These are phyloP conservation scores for Leptodactylus fuscus DNA, from an alignment of 2,113 vertebrate genomes.

Conservation along the genomic window DNA sequence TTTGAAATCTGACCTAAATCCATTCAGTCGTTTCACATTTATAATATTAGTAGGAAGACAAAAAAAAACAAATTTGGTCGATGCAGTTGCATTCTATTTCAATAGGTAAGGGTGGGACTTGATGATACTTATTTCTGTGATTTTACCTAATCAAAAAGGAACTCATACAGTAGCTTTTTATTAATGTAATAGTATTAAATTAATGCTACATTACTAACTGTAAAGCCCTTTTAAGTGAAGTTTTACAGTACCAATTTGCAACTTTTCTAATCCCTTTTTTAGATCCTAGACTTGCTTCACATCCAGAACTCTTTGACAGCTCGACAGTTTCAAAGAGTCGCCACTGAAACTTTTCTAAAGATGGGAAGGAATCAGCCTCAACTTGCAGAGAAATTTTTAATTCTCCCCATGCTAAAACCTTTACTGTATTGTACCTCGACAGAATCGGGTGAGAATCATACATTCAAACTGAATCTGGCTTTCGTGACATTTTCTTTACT, in stretches of 20 bases:
- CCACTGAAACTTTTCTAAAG: slow-evolving; percentile 78
- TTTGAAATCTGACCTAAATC: no score
- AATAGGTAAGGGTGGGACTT: not conserved
- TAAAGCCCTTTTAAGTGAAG: no score
- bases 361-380: slow-evolving; percentile 78
- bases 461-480: not conserved
- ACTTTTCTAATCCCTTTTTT: not conserved
- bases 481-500: no score
- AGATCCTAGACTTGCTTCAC: slow-evolving; percentile 90
- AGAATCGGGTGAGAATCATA: not conserved
- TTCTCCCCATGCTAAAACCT: slow-evolving; percentile 80
- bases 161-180: not conserved
- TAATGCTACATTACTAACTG: no score
- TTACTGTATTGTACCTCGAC: slow-evolving; percentile 72
- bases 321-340: slow-evolving; percentile 88
- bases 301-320: slow-evolving; percentile 82
- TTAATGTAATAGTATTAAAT: no score
- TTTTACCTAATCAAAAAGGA: not conserved
- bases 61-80: no score
- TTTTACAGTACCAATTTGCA: not conserved
- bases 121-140: not conserved
- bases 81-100: not conserved
- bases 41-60: no score
- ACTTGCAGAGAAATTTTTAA: slow-evolving; percentile 78
- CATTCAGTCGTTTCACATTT: no score